Percentiles rank a stretch among this genome's conserved stretches.
phyloP scores from a whole-genome alignment of 1,140 invertebrate genomes.

The Dermatophagoides farinae region DNA sequence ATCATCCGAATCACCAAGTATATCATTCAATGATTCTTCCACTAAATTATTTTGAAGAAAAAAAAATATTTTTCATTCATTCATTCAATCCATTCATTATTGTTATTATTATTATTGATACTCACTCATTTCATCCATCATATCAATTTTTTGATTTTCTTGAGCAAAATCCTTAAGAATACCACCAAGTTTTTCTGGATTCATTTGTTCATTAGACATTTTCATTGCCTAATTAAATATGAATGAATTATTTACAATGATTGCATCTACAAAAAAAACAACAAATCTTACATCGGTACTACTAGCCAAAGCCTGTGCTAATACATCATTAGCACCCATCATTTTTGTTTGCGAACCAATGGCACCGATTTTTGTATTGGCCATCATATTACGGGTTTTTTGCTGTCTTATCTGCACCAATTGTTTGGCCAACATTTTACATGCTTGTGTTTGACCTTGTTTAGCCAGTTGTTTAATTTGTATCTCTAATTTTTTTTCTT shows the following conservation, averaged over 20 bases:
- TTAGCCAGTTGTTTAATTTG: conserved; percentile 75
- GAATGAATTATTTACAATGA: conserved; percentile 11
- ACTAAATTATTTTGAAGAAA: conserved; percentile 45
- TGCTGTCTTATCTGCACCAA: conserved; percentile 65
- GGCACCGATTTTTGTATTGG: conserved; percentile 46
- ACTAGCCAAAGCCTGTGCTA: conserved; percentile 31
- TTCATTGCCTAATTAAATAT: conserved; percentile 45
- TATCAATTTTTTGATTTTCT: conserved; percentile 66
- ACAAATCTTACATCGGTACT: neutral
- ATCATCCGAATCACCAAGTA: conserved; percentile 66
- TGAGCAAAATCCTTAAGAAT: conserved; percentile 59
- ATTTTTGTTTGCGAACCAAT: conserved; percentile 56
- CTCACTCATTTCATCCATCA: conserved; percentile 84
- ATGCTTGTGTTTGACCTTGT: conserved; percentile 58
- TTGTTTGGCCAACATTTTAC: conserved; percentile 56
- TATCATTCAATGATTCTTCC: conserved; percentile 71
- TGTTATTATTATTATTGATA: no score
- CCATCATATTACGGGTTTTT: conserved; percentile 54
- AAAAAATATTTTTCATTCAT: neutral
- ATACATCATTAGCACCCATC: neutral
- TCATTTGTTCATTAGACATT: conserved; percentile 65
- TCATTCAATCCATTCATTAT: no score
- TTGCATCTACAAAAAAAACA: conserved; percentile 7
- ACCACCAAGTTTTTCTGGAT: conserved; percentile 55
- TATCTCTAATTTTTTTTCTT: conserved; percentile 71